Conservation (phyloP, 2,113 vertebrate species). For the Paedocypris sp. region DNA sequence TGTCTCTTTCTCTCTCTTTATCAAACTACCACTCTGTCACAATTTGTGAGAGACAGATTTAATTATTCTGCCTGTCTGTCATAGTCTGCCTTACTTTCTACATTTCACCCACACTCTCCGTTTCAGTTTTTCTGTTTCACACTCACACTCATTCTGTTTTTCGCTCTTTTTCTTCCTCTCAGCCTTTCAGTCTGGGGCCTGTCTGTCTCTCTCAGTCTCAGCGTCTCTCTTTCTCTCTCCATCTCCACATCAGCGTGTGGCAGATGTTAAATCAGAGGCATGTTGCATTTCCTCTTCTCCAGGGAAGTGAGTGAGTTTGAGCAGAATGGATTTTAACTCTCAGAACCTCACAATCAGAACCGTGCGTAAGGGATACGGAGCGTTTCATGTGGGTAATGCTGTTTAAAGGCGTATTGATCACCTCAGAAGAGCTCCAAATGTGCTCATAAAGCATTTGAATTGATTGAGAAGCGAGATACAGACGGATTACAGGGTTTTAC, state of each 20-base stretch:
- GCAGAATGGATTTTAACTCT: slow-evolving; percentile 29
- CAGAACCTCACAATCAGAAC: slow-evolving; percentile 25
- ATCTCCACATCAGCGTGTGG: slow-evolving; percentile 38
- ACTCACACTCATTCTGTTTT: too few species aligned
- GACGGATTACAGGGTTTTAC: neutral
- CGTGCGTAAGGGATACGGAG: neutral
- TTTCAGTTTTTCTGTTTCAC: too few species aligned
- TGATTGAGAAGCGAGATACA: neutral
- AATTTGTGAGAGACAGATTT: too few species aligned
- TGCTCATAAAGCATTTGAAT: slow-evolving; percentile 16
- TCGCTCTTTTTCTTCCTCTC: too few species aligned
- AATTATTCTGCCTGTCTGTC: too few species aligned
- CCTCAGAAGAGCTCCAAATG: slow-evolving; percentile 7
- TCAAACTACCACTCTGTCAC: too few species aligned
- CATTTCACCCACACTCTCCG: too few species aligned
- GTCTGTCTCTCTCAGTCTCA: neutral
- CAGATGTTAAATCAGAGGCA: slow-evolving; percentile 42
- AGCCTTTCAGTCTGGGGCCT: too few species aligned
- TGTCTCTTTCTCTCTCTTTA: too few species aligned
- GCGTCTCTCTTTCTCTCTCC: neutral
- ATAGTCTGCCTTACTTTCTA: too few species aligned
- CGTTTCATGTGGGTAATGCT: slow-evolving; percentile 15
- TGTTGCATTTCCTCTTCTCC: slow-evolving; percentile 31
- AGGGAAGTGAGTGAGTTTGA: slow-evolving; percentile 16
- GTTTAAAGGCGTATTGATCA: slow-evolving; percentile 24